phyloP scores from a whole-genome alignment of 2,888 invertebrate genomes.

The Noctua comes region DNA sequence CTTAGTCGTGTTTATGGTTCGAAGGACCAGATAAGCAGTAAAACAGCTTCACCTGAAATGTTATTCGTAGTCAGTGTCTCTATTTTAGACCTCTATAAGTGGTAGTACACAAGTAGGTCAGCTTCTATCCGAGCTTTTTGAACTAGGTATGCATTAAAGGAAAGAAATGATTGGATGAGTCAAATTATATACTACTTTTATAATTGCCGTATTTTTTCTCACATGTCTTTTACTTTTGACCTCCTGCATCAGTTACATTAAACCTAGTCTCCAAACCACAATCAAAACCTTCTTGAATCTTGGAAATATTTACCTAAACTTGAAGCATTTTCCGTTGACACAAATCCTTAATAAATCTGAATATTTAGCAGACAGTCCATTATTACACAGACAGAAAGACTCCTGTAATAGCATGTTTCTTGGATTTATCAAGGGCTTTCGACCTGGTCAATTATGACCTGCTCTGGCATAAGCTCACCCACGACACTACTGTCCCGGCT shows the following conservation, averaged over 20 bases:
- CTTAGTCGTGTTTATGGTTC: not conserved
- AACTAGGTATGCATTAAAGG: no score
- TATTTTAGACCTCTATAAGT: not conserved
- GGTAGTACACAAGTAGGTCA: not conserved
- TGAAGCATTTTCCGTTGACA: not conserved
- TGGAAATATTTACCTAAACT: not conserved
- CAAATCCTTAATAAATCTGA: conserved; percentile 32
- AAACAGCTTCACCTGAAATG: not conserved
- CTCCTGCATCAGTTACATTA: not conserved
- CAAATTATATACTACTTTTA: not conserved
- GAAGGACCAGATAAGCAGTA: not conserved
- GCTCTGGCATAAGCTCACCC: no score
- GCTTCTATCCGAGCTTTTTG: no score
- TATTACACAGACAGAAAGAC: no score
- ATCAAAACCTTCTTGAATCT: not conserved
- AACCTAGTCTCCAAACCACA: not conserved
- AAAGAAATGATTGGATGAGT: not conserved
- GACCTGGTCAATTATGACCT: no score
- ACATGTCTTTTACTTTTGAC: not conserved
- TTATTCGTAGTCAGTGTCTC: not conserved
- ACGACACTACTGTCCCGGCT: no score
- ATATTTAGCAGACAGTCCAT: no score
- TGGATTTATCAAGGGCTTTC: no score
- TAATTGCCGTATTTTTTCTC: not conserved
- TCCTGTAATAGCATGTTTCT: no score